phyloP scores from a whole-genome alignment of 1,140 invertebrate species.

The Bombus difficillimus region DNA sequence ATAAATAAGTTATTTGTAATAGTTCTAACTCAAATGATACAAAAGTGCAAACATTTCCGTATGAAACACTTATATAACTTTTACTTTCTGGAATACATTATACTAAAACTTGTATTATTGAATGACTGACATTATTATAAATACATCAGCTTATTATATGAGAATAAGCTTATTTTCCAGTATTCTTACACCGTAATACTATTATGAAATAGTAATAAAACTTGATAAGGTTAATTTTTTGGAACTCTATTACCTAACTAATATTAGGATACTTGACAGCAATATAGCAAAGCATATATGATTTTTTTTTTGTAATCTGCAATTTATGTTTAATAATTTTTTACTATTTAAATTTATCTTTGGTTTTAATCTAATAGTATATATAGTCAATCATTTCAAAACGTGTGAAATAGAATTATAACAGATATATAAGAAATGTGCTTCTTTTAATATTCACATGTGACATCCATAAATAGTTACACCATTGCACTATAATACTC shows the following conservation, averaged over 20 bases:
- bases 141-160: neutral
- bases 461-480: constrained; percentile 44
- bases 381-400: constrained; percentile 25
- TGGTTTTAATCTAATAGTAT: constrained; percentile 50
- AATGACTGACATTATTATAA: neutral
- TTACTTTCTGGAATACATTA: neutral
- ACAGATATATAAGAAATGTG: constrained; percentile 43
- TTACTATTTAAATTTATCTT: constrained; percentile 36
- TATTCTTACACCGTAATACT: neutral
- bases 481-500: constrained; percentile 44
- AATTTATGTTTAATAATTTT: constrained; percentile 42
- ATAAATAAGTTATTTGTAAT: neutral
- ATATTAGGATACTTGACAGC: constrained; percentile 6
- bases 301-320: constrained; percentile 1
- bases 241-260: neutral
- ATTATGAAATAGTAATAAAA: neutral
- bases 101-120: neutral
- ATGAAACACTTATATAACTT: neutral
- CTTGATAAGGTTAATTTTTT: constrained; percentile 3
- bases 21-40: neutral
- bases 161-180: neutral
- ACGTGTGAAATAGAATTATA: constrained; percentile 35
- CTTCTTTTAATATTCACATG: constrained; percentile 11
- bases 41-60: neutral
- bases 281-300: constrained; percentile 24